Conservation (phyloP, 37 sponge, comb jelly and placozoan genomes). For the Diacarnus erythraeanus region DNA sequence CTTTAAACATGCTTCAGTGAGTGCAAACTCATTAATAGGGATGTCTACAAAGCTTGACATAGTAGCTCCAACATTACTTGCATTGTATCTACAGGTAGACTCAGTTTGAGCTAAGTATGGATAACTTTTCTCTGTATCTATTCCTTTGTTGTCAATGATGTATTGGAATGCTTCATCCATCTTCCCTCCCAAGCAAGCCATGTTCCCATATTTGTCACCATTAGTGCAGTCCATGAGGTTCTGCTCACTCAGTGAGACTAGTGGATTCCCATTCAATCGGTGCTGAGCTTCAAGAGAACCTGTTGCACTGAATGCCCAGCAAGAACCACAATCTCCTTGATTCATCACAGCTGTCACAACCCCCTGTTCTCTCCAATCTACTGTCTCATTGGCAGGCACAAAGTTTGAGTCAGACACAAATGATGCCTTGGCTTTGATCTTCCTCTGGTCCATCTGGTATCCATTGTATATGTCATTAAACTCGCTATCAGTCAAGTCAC, state of each 20-base stretch:
- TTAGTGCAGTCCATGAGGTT: conserved; percentile 94
- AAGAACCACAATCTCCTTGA: conserved; percentile 88
- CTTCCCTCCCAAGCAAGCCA: conserved; percentile 91
- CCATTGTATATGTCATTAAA: conserved; percentile 49
- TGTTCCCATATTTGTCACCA: conserved; percentile 69
- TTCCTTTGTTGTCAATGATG: conserved; percentile 73
- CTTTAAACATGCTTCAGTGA: conserved; percentile 66
- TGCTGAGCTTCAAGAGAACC: conserved; percentile 86
- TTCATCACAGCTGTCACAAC: conserved; percentile 68
- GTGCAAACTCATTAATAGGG: conserved; percentile 56
- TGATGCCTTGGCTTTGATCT: background rate
- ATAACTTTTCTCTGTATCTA: conserved; percentile 87
- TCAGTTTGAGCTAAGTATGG: conserved; percentile 83
- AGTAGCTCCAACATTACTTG: conserved; percentile 60
- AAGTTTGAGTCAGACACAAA: background rate
- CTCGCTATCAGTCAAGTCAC: conserved; percentile 51
- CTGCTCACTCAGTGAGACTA: conserved; percentile 87
- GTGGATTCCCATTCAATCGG: conserved; percentile 8
- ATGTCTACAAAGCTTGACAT: conserved; percentile 64
- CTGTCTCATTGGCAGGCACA: conserved; percentile 35
- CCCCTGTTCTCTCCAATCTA: conserved; percentile 80
- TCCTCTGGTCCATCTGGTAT: background rate
- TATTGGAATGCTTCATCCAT: conserved; percentile 87
- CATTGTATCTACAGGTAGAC: conserved; percentile 64
- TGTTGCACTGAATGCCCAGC: conserved; percentile 93